Conservation (phyloP, 2,888 invertebrate genomes). For the Nudaria mundana region DNA sequence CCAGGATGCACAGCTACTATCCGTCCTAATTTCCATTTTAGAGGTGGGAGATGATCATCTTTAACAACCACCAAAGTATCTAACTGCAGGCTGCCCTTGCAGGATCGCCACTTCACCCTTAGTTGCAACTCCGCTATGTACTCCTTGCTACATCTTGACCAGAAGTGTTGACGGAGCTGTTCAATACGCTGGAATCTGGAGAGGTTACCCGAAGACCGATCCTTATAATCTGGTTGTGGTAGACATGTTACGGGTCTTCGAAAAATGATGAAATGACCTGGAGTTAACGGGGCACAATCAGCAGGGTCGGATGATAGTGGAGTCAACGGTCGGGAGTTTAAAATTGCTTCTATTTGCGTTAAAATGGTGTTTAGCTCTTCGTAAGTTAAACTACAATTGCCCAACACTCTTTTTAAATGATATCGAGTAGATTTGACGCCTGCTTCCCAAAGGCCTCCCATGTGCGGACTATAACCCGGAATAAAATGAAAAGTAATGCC, state of each 20-base stretch:
- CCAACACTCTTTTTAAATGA: no score
- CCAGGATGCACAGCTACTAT: not conserved
- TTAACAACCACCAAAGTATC: not conserved
- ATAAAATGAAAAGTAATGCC: not conserved
- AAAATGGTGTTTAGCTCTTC: no score
- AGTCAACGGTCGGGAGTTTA: slow-evolving; percentile 1
- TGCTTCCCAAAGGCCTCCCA: not conserved
- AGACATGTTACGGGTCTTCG: not conserved
- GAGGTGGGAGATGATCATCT: not conserved
- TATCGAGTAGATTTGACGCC: no score
- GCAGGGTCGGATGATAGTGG: not conserved
- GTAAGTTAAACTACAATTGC: no score
- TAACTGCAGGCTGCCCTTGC: not conserved
- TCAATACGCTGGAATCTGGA: not conserved
- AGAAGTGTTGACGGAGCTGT: not conserved
- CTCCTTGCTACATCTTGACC: not conserved
- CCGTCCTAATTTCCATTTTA: slow-evolving; percentile 1
- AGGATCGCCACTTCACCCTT: not conserved
- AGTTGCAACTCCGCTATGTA: not conserved
- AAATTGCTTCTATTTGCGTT: not conserved
- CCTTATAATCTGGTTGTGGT: not conserved
- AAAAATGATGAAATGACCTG: slow-evolving; percentile 4
- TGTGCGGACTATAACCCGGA: not conserved
- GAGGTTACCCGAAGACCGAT: not conserved
- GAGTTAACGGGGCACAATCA: not conserved